Conservation (phyloP, 1,140 invertebrate species). For the Scaptomyza pallida region DNA sequence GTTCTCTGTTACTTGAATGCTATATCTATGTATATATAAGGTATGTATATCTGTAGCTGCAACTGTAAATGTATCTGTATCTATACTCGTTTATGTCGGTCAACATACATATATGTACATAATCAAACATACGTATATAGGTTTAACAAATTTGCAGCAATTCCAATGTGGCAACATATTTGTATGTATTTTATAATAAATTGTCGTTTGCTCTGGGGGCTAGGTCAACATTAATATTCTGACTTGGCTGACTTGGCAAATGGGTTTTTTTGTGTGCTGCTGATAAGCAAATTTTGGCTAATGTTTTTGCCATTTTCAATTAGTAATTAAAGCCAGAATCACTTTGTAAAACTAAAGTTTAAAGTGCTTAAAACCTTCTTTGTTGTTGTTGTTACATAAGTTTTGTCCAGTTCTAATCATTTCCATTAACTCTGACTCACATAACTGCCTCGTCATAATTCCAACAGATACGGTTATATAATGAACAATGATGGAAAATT, state of each 20-base stretch:
- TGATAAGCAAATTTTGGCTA: slow-evolving; percentile 38
- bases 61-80: slow-evolving; percentile 24
- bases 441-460: slow-evolving; percentile 35
- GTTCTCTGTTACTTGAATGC: slow-evolving; percentile 25
- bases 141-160: background rate
- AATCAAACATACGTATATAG: no score
- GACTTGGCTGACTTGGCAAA: slow-evolving; percentile 15
- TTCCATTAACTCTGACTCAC: slow-evolving; percentile 7
- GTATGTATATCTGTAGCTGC: slow-evolving; percentile 14
- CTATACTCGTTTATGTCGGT: slow-evolving; percentile 36
- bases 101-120: slow-evolving; percentile 14
- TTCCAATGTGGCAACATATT: background rate
- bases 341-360: slow-evolving; percentile 2
- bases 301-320: slow-evolving; percentile 45
- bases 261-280: background rate
- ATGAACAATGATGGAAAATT: slow-evolving; percentile 12
- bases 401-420: slow-evolving; percentile 1
- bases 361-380: no score
- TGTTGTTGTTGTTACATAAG: no score
- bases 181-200: slow-evolving; percentile 27
- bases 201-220: slow-evolving; percentile 35
- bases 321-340: slow-evolving; percentile 20
- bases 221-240: slow-evolving; percentile 48
- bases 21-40: no score
- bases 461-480: slow-evolving; percentile 30